Conservation (phyloP, 2,888 invertebrate species). For the Drosophila tanythrix region DNA sequence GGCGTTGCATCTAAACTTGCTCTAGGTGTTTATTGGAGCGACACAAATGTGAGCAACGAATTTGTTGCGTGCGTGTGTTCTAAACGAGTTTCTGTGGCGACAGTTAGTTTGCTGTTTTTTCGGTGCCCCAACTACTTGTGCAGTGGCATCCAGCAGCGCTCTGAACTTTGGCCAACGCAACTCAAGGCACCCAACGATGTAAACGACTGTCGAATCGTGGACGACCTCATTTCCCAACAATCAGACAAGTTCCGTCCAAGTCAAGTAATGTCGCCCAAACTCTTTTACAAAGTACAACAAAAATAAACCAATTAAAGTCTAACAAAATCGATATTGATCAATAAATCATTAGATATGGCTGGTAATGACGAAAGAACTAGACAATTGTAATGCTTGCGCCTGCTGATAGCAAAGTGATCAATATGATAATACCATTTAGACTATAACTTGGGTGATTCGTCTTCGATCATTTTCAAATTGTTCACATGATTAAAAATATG, state of each 20-base stretch:
- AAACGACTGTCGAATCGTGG: slow-evolving; percentile 7
- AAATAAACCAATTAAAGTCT: not conserved
- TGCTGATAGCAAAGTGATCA: not conserved
- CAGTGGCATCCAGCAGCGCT: slow-evolving; percentile 56
- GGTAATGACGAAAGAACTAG: not conserved
- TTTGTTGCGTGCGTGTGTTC: slow-evolving; percentile 46
- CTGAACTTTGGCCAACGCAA: slow-evolving; percentile 50
- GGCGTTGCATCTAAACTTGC: slow-evolving; percentile 52
- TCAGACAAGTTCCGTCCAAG: slow-evolving; percentile 23
- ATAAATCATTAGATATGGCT: not conserved
- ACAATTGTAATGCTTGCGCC: not conserved
- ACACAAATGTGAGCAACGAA: slow-evolving; percentile 52
- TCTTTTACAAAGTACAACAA: not conserved
- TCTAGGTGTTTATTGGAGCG: slow-evolving; percentile 74
- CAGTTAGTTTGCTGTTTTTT: slow-evolving; percentile 8
- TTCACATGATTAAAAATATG: not conserved
- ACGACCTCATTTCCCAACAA: slow-evolving; percentile 34
- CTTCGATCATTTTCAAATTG: not conserved
- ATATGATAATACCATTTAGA: not conserved
- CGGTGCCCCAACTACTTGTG: not conserved
- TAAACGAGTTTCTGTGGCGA: slow-evolving; percentile 50
- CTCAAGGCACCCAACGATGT: slow-evolving; percentile 13
- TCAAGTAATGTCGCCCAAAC: not conserved
- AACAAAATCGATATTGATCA: not conserved
- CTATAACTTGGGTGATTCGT: not conserved